These are phyloP conservation scores for Betta splendens DNA, from an alignment of 2,797 vertebrate species.

Conservation along the genomic window DNA sequence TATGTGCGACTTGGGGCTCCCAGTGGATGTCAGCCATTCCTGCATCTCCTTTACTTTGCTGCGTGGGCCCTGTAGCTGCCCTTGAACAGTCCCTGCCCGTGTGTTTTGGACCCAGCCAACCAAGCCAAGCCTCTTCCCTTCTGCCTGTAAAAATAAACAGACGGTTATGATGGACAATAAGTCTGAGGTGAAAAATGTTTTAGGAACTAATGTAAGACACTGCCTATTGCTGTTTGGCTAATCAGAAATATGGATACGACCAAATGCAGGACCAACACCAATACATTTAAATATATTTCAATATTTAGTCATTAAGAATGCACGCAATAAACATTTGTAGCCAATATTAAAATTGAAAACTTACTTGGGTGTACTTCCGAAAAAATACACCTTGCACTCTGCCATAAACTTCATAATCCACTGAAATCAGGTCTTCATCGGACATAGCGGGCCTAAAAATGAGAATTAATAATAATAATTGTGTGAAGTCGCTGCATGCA, in stretches of 20 bases:
- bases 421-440: slow-evolving; percentile 82
- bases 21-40: slow-evolving; percentile 87
- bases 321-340: background rate
- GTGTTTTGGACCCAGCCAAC: slow-evolving; percentile 97
- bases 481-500: background rate
- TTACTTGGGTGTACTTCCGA: slow-evolving; percentile 94
- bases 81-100: slow-evolving; percentile 85
- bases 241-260: background rate
- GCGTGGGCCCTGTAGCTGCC: slow-evolving; percentile 87
- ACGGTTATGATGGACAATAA: background rate
- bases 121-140: slow-evolving; percentile 88
- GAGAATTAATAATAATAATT: background rate
- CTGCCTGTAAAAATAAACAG: slow-evolving; percentile 77
- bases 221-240: background rate
- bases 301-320: background rate
- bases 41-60: slow-evolving; percentile 87
- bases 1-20: slow-evolving; percentile 91
- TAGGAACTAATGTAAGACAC: background rate
- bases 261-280: background rate
- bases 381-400: slow-evolving; percentile 96
- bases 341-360: slow-evolving; percentile 30
- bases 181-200: background rate
- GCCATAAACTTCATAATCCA: slow-evolving; percentile 93
- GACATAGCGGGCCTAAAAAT: slow-evolving; percentile 78
- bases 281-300: too few relatives aligned